These are phyloP conservation scores for Probaryconus sp. DNA, from an alignment of 1,140 invertebrate species.

Conservation along the genomic window DNA sequence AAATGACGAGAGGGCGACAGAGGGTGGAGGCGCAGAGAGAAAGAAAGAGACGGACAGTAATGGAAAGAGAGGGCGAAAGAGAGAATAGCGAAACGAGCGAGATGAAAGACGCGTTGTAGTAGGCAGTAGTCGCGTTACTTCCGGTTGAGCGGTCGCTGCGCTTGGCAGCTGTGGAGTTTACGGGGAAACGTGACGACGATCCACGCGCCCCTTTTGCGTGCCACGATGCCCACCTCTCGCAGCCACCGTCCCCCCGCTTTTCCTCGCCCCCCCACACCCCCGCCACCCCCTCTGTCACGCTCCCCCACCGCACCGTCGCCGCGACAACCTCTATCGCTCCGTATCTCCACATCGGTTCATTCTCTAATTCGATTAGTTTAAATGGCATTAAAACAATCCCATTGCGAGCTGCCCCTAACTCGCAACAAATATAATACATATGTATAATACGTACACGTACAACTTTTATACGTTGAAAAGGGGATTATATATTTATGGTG, in stretches of 20 bases:
- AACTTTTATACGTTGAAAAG: conserved; percentile 12
- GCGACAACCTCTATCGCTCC: conserved; percentile 48
- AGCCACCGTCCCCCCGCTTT: neutral
- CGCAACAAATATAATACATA: conserved; percentile 46
- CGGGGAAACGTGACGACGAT: conserved; percentile 66
- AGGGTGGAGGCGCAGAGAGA: too few species aligned
- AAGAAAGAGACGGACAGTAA: conserved; percentile 37
- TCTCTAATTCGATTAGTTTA: conserved; percentile 79
- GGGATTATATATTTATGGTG: conserved; percentile 4
- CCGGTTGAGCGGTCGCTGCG: conserved; percentile 76
- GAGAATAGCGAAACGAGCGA: conserved; percentile 53
- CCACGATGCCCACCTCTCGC: conserved; percentile 39
- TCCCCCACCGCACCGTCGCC: conserved; percentile 23
- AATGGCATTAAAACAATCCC: conserved; percentile 79
- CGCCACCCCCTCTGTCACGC: conserved; percentile 5
- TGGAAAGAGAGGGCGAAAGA: too few species aligned
- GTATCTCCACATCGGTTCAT: conserved; percentile 75
- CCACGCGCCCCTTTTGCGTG: conserved; percentile 65
- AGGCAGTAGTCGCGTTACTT: conserved; percentile 79
- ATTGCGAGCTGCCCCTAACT: conserved; percentile 69
- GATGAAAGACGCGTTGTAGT: conserved; percentile 62
- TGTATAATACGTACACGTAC: conserved; percentile 33
- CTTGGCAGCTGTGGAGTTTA: conserved; percentile 78
- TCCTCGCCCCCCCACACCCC: conserved; percentile 2
- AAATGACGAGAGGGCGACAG: conserved; percentile 27